Evolutionary conservation across 1,140 invertebrate species (phyloP).

Genomic region (Drosophila nigromelanica): DNA sequence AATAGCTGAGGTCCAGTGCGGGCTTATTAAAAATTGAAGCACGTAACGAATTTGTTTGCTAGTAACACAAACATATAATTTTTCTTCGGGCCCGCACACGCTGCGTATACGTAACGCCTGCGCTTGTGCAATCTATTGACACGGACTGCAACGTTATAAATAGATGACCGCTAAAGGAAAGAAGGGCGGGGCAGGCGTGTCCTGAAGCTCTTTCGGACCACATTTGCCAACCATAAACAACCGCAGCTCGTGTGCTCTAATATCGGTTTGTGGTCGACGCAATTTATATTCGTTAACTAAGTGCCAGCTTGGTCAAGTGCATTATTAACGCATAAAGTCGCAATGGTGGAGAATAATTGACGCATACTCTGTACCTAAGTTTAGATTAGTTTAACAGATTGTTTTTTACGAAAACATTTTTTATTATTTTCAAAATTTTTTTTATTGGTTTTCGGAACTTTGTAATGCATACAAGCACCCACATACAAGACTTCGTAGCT

Average conservation of each 20-base stretch:
- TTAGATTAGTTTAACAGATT: neutral
- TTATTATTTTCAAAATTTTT: too few relatives aligned
- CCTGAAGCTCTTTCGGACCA: neutral
- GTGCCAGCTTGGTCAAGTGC: constrained; percentile 18
- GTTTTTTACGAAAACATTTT: too few relatives aligned
- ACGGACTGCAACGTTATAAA: constrained; percentile 18
- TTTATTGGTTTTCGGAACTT: too few relatives aligned
- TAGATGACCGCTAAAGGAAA: constrained; percentile 12
- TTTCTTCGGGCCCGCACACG: constrained; percentile 15
- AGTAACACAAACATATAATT: constrained; percentile 5
- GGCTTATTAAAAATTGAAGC: constrained; percentile 46
- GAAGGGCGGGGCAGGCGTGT: neutral
- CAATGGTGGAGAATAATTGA: neutral
- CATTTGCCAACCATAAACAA: constrained; percentile 6
- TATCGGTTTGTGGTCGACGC: constrained; percentile 10
- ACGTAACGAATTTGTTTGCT: constrained; percentile 34
- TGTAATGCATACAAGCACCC: too few relatives aligned
- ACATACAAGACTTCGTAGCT: too few relatives aligned
- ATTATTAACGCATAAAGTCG: too few relatives aligned
- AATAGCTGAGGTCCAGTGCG: neutral
- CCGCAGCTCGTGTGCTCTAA: neutral
- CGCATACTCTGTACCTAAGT: neutral
- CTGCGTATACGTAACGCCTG: constrained; percentile 30
- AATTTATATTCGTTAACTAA: constrained; percentile 20
- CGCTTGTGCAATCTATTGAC: constrained; percentile 31